These are phyloP conservation scores for Ptychochromis oligacanthus DNA, from an alignment of 2,113 vertebrate genomes.

Conservation along the genomic window DNA sequence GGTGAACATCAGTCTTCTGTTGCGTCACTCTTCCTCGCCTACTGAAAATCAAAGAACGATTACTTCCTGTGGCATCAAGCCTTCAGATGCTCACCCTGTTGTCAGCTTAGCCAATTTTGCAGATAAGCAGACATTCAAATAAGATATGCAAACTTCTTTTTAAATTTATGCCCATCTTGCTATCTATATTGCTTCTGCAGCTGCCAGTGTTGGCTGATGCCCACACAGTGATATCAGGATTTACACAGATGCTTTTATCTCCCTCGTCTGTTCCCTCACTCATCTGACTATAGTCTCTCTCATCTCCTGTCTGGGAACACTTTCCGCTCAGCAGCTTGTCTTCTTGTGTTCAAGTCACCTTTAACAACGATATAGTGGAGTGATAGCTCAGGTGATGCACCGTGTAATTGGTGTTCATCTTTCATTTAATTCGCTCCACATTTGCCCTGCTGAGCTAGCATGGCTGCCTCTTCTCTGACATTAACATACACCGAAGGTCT, in stretches of 20 bases:
- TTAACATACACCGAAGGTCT: constrained; percentile 59
- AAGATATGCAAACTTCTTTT: constrained; percentile 50
- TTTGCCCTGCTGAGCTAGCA: constrained; percentile 58
- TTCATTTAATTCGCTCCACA: constrained; percentile 53
- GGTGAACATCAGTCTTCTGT: constrained; percentile 13
- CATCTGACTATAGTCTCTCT: constrained; percentile 27
- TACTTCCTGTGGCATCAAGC: constrained; percentile 32
- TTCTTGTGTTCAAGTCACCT: constrained; percentile 42
- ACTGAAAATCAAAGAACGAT: constrained; percentile 22
- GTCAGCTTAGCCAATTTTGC: constrained; percentile 38
- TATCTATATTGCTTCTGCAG: constrained; percentile 45
- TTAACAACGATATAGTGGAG: constrained; percentile 16
- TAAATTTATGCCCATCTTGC: constrained; percentile 36
- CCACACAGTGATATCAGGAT: constrained; percentile 30
- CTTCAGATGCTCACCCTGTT: constrained; percentile 31
- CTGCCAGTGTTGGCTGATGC: constrained; percentile 42
- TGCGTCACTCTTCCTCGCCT: neutral
- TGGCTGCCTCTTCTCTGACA: constrained; percentile 58
- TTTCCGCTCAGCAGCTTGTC: constrained; percentile 12
- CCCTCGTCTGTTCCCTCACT: constrained; percentile 5
- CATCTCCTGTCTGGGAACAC: constrained; percentile 24
- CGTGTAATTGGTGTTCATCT: constrained; percentile 59
- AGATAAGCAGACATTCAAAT: constrained; percentile 52
- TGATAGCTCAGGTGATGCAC: constrained; percentile 35
- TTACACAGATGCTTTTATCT: constrained; percentile 38